Conservation (phyloP, 2,888 invertebrate species). For the Bibio marci region DNA sequence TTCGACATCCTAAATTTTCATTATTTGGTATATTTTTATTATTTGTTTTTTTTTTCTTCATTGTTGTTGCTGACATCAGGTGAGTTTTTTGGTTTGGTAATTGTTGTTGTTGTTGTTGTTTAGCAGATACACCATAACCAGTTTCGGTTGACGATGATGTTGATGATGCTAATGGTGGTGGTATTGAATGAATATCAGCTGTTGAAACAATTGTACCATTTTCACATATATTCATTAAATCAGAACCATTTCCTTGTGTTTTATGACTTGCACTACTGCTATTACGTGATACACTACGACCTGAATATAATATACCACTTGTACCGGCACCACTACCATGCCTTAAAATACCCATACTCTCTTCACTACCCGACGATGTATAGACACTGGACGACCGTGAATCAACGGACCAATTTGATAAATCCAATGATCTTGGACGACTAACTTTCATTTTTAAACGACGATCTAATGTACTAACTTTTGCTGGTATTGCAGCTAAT, state of each 20-base stretch:
- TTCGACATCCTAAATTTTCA: conserved; percentile 39
- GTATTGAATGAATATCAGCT: conserved; percentile 15
- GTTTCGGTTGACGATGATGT: neutral
- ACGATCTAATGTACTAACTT: conserved; percentile 66
- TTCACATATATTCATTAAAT: conserved; percentile 34
- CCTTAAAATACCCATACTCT: conserved; percentile 50
- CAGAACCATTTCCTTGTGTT: conserved; percentile 29
- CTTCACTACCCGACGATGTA: conserved; percentile 75
- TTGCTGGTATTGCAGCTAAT: conserved; percentile 62
- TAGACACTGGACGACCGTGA: conserved; percentile 65
- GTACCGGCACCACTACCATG: conserved; percentile 17
- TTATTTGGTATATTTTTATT: conserved; percentile 30
- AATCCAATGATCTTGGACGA: conserved; percentile 61
- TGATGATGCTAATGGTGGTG: conserved; percentile 1
- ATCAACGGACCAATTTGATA: conserved; percentile 79
- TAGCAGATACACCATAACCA: too few relatives aligned
- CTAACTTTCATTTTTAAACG: conserved; percentile 67
- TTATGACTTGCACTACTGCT: conserved; percentile 59
- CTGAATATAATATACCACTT: conserved; percentile 13
- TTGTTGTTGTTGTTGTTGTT: conserved; percentile 6
- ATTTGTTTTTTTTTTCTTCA: conserved; percentile 17
- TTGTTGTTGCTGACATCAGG: conserved; percentile 12
- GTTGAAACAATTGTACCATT: conserved; percentile 28
- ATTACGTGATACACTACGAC: conserved; percentile 53
- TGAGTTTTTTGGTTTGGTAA: neutral